Evolutionary conservation across 2,797 vertebrate genomes (phyloP).

Genomic region (Salarias fasciatus): DNA sequence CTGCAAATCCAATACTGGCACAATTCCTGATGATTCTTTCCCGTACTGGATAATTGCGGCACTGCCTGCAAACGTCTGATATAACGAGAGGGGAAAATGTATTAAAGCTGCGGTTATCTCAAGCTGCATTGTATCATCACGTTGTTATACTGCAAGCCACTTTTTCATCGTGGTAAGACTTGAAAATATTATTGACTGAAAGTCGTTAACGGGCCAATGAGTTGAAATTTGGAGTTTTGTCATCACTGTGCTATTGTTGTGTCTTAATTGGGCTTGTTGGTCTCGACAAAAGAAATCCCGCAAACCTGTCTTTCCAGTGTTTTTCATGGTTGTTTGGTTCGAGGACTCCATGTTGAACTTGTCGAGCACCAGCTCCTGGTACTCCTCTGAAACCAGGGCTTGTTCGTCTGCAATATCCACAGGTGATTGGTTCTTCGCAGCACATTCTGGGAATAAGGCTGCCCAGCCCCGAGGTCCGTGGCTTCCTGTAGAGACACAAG

Average conservation of each 20-base stretch:
- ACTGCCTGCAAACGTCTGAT: neutral
- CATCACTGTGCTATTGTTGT: neutral
- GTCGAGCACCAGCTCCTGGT: slow-evolving; percentile 90
- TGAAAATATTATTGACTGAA: neutral
- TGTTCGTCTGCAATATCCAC: slow-evolving; percentile 91
- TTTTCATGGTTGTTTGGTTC: slow-evolving; percentile 99
- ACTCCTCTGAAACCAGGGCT: slow-evolving; percentile 87
- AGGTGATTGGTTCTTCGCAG: slow-evolving; percentile 92
- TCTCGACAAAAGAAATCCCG: neutral
- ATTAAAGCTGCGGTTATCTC: neutral
- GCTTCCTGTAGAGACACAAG: slow-evolving; percentile 80
- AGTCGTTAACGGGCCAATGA: neutral
- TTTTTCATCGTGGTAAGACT: neutral
- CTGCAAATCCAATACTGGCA: neutral
- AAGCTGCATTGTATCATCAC: neutral
- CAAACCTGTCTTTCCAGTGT: slow-evolving; percentile 97
- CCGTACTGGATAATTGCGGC: slow-evolving; percentile 4
- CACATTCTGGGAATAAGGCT: slow-evolving; percentile 88
- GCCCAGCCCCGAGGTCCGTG: slow-evolving; percentile 94
- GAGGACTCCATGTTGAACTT: slow-evolving; percentile 93
- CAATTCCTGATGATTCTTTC: neutral
- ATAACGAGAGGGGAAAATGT: slow-evolving; percentile 9
- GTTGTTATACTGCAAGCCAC: neutral
- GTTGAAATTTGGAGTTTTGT: neutral
- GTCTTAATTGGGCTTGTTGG: neutral